Evolutionary conservation across 2,888 invertebrate genomes (phyloP).

Genomic region (Schizaphis graminum): DNA sequence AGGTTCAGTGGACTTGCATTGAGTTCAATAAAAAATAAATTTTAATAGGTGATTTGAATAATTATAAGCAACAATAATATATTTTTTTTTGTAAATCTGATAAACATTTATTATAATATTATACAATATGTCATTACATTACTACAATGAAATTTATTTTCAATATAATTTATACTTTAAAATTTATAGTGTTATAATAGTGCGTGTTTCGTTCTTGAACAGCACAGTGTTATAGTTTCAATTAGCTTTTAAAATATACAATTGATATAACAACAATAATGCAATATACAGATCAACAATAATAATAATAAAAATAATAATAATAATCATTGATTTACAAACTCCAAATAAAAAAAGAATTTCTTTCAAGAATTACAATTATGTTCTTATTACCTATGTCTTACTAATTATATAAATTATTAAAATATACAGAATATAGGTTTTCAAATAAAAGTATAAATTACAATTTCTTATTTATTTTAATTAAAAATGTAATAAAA

Average conservation of each 20-base stretch:
- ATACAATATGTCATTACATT: not conserved
- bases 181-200: not conserved
- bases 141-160: not conserved
- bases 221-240: not conserved
- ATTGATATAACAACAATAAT: not conserved
- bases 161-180: not conserved
- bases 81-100: not conserved
- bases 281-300: slow-evolving; percentile 20
- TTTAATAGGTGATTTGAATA: not conserved
- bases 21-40: not conserved
- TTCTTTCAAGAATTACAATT: not conserved
- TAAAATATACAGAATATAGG: not conserved
- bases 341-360: not conserved
- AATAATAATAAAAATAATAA: not conserved
- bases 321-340: not conserved
- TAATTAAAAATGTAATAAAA: not conserved
- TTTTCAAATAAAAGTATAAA: slow-evolving; percentile 20
- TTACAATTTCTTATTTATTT: not conserved
- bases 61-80: not conserved
- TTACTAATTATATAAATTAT: not conserved
- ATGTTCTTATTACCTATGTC: not conserved
- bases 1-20: too few species aligned
- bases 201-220: not conserved
- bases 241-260: not conserved
- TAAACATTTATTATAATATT: not conserved